Evolutionary conservation across 2,113 vertebrate species (phyloP), one percentile per base, ranked within the genome.

Genomic region (Stercorarius parasiticus): DNA sequence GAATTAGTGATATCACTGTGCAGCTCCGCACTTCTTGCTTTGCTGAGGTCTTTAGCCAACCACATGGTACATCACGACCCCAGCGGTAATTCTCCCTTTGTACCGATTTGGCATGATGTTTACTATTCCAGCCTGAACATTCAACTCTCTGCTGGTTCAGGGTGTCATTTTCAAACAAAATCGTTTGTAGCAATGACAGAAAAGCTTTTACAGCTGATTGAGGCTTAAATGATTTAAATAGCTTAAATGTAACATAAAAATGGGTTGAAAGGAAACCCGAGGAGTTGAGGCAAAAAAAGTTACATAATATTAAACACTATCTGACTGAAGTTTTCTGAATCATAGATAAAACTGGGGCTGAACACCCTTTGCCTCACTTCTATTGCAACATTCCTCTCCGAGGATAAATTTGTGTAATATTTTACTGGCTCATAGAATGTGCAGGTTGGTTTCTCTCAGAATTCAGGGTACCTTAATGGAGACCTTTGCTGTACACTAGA

Each of bases 21-120:
- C 53, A 50, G 20, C 17, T 53, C 61, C 2, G 0, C 30, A 1
- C 29, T 16, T 0, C 6, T 32, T 2, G 4, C 42, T 40, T 12
- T 59, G 40, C 43, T 10, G 43, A n/a, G 18, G 17, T 13, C 20
- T 61, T 59, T 9, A 36, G 9, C 21, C 27, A 38, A 12, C 53
- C 3, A 0, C 30, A 5, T 0, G 2, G 34, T 5, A 21, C 23
- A 15, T 20, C 2, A 1, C 7, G n/a, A 66, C 50, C 36, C 13
- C 3, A 25, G 14, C 5, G 43, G 29, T 15, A 49, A 36, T 36
- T 82, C 30, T 70, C 32, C 15, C 36, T 55, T 71, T 29, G 5
- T 5, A 34, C 7, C 22, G 5, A n/a, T n/a, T 36, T 43, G n/a
- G 11, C 7, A 4, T 10, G 47, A 62, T 0, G 0, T 29, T 66